Evolutionary conservation across 2,113 vertebrate species (phyloP).

Genomic region (Corynorhinus townsendii): DNA sequence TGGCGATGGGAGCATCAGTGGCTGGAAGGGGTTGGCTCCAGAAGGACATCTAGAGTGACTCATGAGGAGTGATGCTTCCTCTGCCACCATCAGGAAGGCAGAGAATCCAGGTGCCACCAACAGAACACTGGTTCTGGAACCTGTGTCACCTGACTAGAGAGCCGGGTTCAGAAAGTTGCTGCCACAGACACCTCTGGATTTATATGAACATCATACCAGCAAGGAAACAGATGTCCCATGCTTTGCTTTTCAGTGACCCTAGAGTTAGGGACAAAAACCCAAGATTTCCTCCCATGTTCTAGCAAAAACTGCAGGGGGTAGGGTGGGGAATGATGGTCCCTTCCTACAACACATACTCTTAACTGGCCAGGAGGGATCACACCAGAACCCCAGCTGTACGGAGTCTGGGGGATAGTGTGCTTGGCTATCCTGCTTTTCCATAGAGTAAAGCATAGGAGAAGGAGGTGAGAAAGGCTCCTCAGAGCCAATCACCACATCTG

Average conservation of each 20-base stretch:
- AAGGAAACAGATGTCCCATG: not conserved
- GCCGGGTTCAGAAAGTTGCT: not conserved
- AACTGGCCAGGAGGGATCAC: not conserved
- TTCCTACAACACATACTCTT: not conserved
- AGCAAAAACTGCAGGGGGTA: not conserved
- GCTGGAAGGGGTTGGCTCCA: not conserved
- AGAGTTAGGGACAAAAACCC: not conserved
- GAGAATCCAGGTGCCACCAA: not conserved
- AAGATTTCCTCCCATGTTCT: not conserved
- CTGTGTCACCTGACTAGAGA: fast-evolving
- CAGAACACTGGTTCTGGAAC: not conserved
- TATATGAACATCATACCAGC: not conserved
- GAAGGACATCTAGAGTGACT: not conserved
- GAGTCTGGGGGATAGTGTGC: not conserved
- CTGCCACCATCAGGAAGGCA: not conserved
- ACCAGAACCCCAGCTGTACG: not conserved
- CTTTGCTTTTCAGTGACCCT: not conserved
- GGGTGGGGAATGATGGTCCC: too few species aligned
- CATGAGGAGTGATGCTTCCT: not conserved
- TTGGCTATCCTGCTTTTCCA: not conserved
- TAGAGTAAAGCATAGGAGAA: not conserved
- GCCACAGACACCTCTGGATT: not conserved
- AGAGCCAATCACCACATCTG: too few species aligned
- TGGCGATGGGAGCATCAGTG: fast-evolving
- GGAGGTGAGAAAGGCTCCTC: not conserved